Evolutionary conservation across 1,140 invertebrate species (phyloP), one percentile per base, ranked within the genome.

Genomic region (Tachypleus tridentatus): DNA sequence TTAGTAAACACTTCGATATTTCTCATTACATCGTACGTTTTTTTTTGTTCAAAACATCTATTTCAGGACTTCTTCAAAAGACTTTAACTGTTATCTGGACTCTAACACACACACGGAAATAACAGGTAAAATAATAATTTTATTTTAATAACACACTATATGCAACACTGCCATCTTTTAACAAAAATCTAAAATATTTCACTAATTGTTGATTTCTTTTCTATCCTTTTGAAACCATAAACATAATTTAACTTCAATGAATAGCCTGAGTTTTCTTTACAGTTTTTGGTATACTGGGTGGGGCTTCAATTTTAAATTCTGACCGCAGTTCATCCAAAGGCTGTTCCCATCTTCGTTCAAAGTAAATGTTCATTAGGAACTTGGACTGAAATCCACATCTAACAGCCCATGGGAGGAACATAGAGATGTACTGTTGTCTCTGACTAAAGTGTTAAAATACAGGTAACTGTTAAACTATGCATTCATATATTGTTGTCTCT

Each of bases 291-390:
- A 29, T 29, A 29, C 29, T 29, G 29, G 29, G 29, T 29, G 29
- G 29, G 1, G 64, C 50, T 3, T 63, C 67, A 48, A 81, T 74
- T 60, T 77, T 76, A 3, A 81, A 68, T 64, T 77, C 71, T 58
- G 78, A 79, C 70, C 90, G 82, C 69, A 98, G 83, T 48, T 97
- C 90, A 60, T 80, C 73, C 4, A 97, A 77, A 53, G 87, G 79
- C 77, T 95, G 89, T 60, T 96, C 89, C 92, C 93, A 97, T 68
- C 93, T 82, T 79, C 93, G 87, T 76, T 98, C 95, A 82, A 86
- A 97, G 78, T 93, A 97, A 57, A 96, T 79, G 70, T 85, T 84
- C 78, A 93, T 80, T 52, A 94, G 77, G 75, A 89, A 87, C 68
- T 86, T 84, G 10, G 86, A 83, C 70, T 85, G 82, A 65, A 79